Conservation (phyloP, 2,888 invertebrate species). For the Cancer borealis region DNA sequence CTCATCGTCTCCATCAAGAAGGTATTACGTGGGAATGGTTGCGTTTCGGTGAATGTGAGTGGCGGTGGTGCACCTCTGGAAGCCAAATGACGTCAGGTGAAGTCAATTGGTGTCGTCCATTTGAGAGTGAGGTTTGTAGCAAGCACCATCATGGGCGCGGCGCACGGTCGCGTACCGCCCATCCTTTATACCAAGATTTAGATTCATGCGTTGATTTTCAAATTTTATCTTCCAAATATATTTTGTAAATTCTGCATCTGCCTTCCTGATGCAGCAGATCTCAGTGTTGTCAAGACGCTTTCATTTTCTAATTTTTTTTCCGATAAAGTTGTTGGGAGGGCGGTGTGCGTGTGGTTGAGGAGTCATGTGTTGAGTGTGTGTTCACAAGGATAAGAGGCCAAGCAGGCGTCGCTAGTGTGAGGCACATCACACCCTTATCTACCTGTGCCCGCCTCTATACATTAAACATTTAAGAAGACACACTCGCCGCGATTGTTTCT, state of each 20-base stretch:
- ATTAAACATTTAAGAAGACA: not conserved
- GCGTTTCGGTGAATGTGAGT: not conserved
- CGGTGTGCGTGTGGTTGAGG: not conserved
- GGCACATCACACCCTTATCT: not conserved
- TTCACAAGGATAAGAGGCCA: not conserved
- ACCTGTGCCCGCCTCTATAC: not conserved
- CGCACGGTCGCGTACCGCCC: not conserved
- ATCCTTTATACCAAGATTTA: not conserved
- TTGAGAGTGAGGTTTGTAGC: not conserved
- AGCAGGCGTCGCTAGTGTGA: not conserved
- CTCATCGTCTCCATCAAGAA: slow-evolving; percentile 6
- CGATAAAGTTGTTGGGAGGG: not conserved
- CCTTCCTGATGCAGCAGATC: not conserved
- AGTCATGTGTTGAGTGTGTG: not conserved
- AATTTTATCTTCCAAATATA: not conserved
- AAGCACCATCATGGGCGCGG: not conserved
- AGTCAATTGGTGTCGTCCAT: not conserved
- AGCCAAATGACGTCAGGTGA: not conserved
- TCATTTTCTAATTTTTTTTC: not conserved
- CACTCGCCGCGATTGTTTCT: not conserved
- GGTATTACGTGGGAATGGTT: not conserved
- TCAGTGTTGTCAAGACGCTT: not conserved
- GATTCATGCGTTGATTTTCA: not conserved
- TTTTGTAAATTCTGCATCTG: too few species aligned
- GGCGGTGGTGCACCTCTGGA: not conserved